phyloP scores from a whole-genome alignment of 2,888 invertebrate genomes.

The Julus scanicus region DNA sequence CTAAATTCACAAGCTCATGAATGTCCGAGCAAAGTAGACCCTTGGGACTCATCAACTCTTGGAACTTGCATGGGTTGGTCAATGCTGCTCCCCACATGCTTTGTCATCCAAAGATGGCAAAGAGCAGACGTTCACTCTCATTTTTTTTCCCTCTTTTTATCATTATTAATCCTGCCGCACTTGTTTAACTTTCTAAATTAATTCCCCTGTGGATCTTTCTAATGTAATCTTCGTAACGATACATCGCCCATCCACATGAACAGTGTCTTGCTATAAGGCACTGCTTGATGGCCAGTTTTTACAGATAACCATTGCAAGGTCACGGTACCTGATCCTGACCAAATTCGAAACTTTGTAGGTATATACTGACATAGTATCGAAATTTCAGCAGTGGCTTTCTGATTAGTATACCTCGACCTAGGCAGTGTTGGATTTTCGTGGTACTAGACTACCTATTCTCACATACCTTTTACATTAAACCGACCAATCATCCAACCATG shows the following conservation, averaged over 20 bases:
- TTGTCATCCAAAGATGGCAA: conserved; percentile 18
- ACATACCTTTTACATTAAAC: conserved; percentile 51
- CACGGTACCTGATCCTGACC: neutral
- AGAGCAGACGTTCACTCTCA: conserved; percentile 25
- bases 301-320: neutral
- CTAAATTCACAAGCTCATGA: neutral
- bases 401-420: conserved; percentile 6
- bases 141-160: conserved; percentile 11
- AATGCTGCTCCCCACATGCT: conserved; percentile 2
- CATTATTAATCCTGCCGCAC: neutral
- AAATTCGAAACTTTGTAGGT: neutral
- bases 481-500: conserved; percentile 53
- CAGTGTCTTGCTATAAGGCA: neutral
- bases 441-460: conserved; percentile 47
- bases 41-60: conserved; percentile 1
- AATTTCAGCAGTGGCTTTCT: neutral
- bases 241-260: neutral
- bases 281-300: neutral
- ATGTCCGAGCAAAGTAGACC: neutral
- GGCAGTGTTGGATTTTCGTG: conserved; percentile 5
- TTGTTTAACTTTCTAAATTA: conserved; percentile 34
- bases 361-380: neutral
- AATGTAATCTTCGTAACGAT: neutral
- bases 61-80: neutral
- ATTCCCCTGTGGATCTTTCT: neutral